Evolutionary conservation across 2,113 vertebrate species (phyloP).

Genomic region (Ranitomeya variabilis): DNA sequence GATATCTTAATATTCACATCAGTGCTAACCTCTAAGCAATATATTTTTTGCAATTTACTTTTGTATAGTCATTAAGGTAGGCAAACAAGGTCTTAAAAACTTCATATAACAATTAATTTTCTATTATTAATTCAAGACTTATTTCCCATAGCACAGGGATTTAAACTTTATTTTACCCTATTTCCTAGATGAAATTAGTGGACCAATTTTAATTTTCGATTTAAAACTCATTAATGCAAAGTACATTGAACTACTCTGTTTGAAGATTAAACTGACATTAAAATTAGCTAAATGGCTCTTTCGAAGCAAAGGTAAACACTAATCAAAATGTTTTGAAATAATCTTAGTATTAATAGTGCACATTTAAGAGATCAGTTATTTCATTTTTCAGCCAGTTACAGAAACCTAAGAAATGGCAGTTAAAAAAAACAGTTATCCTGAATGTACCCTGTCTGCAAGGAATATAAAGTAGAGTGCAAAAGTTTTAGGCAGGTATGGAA

Average conservation of each 20-base stretch:
- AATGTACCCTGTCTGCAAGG: neutral
- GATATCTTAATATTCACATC: conserved; percentile 6
- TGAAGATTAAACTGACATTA: conserved; percentile 60
- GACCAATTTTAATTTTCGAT: conserved; percentile 61
- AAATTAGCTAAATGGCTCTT: conserved; percentile 62
- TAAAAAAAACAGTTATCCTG: neutral
- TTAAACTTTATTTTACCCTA: conserved; percentile 48
- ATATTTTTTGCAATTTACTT: conserved; percentile 27
- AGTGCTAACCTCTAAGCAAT: conserved; percentile 8
- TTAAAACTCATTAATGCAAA: conserved; percentile 64
- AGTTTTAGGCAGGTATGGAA: too few species aligned
- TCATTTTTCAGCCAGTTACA: neutral
- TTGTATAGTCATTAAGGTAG: conserved; percentile 30
- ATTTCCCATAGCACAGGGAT: conserved; percentile 50
- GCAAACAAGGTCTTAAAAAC: conserved; percentile 42
- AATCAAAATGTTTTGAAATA: conserved; percentile 65
- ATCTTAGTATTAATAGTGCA: conserved; percentile 47
- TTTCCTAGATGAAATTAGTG: conserved; percentile 53
- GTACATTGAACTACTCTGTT: conserved; percentile 51
- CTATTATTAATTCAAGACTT: conserved; percentile 54
- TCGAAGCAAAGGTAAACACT: conserved; percentile 66
- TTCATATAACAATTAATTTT: conserved; percentile 50
- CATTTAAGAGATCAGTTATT: conserved; percentile 58
- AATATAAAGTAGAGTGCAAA: too few species aligned
- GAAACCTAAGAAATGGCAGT: conserved; percentile 16